Conservation (phyloP, 2,888 invertebrate genomes). For the Apotomis turbidana region DNA sequence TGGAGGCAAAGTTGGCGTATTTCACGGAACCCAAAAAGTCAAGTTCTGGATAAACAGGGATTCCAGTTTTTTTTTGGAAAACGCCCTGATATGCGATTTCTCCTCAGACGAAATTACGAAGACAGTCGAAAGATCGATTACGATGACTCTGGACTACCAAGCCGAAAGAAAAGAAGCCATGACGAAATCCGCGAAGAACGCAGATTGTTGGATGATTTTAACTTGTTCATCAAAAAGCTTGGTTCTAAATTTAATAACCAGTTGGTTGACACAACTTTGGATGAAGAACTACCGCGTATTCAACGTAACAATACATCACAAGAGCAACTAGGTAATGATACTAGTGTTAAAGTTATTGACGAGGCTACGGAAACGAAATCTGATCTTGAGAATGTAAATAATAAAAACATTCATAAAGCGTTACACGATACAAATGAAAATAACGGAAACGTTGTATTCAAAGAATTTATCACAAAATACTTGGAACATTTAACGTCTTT, state of each 20-base stretch:
- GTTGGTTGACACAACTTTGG: background rate
- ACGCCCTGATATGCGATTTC: background rate
- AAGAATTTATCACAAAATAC: background rate
- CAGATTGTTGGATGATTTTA: background rate
- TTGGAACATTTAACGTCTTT: background rate
- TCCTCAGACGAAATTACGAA: background rate
- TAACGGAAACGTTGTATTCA: background rate
- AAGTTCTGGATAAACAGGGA: no score
- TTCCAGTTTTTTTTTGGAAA: no score
- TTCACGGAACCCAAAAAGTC: no score
- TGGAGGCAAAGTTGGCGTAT: no score
- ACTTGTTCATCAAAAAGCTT: background rate
- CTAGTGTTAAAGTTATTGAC: background rate
- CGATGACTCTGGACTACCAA: conserved; percentile 19
- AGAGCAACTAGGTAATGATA: background rate
- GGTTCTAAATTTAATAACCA: background rate
- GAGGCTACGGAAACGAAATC: background rate
- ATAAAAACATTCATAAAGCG: background rate
- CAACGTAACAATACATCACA: background rate
- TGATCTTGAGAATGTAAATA: background rate
- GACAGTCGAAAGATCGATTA: background rate
- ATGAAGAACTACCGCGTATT: background rate
- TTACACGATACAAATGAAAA: background rate
- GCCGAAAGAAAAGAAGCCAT: conserved; percentile 16
- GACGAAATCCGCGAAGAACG: background rate